Base-by-base conservation (phyloP, 2,888 invertebrate genomes). In the Deroplatys truncata region DNA sequence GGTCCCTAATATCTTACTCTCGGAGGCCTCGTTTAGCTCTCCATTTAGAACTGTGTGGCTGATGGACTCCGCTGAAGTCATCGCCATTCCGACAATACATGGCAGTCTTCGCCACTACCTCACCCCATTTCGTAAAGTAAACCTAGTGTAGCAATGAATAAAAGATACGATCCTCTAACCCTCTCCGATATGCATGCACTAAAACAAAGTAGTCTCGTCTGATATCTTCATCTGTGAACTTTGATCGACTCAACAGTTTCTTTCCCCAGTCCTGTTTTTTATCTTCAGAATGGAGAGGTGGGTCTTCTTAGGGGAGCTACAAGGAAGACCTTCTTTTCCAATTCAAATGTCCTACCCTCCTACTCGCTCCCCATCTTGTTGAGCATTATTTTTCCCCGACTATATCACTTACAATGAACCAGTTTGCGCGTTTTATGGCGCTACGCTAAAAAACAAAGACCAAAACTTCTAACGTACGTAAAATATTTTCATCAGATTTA, bases 191-290 rank as follows among this genome's bases (percentile, higher is more conserved):
- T 72, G 56, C 56, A 29, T 88, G 90, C 90, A 90, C 90, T 90
- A 89, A 90, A 90, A 90, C 90, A 90, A 90, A 89, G 90, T 90
- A 90, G 85, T 88, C 85, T 28, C 25, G 85, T 85, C 31, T 84
- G 88, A 88, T 84, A 82, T 88, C 88, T 88, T 88, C 88, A 85
- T 88, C 88, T 84, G 84, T 25, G 88, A 88, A 88, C 84, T 88
- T 84, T 85, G 88, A 88, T 88, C 88, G 82, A 84, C 88, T 87
- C 87, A 82, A 87, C 87, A 87, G 87, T 87, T 87, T 85, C 49
- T 86, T 31, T 72, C 29, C 28, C 86, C 28, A 29, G 16, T 72
- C 86, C 72, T 82, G 56, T 56, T 20, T 56, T 10, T 56, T 56
- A 16, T 56, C 20, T 56, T 56, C 56, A 15, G 20, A 72, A 72